Conservation (phyloP, 2,888 invertebrate species). For the Tenthredo notha region DNA sequence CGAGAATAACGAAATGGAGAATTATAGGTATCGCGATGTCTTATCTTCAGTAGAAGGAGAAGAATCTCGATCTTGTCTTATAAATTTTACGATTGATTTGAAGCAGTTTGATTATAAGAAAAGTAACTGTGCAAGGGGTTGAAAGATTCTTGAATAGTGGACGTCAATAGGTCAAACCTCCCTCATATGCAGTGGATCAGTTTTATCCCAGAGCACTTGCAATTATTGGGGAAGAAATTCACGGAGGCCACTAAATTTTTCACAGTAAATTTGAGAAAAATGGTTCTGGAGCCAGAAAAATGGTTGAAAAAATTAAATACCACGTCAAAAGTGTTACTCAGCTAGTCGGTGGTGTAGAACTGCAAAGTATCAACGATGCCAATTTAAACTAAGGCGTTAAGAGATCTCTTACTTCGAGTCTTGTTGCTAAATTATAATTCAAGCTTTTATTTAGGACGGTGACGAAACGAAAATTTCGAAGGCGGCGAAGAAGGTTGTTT, state of each 20-base stretch:
- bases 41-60: no score
- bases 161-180: neutral
- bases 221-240: neutral
- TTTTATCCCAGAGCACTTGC: neutral
- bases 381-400: slow-evolving; percentile 21
- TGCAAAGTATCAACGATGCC: neutral
- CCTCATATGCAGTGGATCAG: neutral
- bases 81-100: no score
- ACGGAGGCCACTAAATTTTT: neutral
- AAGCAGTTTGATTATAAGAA: no score
- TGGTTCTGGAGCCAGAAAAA: neutral
- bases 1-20: no score
- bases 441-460: neutral
- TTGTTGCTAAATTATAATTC: slow-evolving; percentile 18
- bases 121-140: neutral
- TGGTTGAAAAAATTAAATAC: neutral
- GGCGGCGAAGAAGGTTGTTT: neutral
- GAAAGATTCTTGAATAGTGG: neutral
- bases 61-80: no score
- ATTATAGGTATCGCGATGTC: no score
- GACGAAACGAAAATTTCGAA: neutral
- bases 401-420: slow-evolving; percentile 17
- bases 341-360: neutral
- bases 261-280: neutral
- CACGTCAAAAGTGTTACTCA: neutral